Base-by-base conservation (phyloP, 2,113 vertebrate species). In the Gallinago media region DNA sequence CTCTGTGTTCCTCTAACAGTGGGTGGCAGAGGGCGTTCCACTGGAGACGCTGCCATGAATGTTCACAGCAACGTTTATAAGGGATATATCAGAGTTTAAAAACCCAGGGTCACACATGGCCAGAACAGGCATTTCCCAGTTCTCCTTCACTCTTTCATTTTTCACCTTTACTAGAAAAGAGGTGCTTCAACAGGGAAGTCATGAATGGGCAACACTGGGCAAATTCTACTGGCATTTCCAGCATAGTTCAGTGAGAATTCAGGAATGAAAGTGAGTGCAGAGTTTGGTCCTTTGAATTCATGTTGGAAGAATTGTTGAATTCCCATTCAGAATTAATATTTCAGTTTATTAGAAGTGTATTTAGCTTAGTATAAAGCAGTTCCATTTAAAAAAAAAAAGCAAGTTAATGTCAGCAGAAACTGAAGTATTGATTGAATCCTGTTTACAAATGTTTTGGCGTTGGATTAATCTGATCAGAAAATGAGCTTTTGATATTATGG, bases 381-480 rank as follows among this genome's bases (percentile, higher is more conserved):
- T 94, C 76, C 9, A 72, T 93, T 88, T 79, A 32, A 29, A 92
- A 93, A 93, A 90, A 93, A 90, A 40, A 1, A 36, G 36, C 15
- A 63, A 86, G 56, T 71, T 92, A 1, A 10, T 63, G 16, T 67
- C 32, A 74, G 40, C 21, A 81, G 71, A 88, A 92, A 74, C 15
- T 56, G 31, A 75, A 66, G 36, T 65, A 87, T 34, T 88, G 40
- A 76, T 66, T 66, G 47, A 95, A 72, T 78, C 49, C 40, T 76
- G 65, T 91, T 95, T 96, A 92, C 79, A 89, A 38, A 72, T 89
- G 12, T 84, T 87, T 88, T 81, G 46, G 34, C 58, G 61, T 40
- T 62, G 63, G 50, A 42, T 77, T 92, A 66, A 85, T 88, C 49
- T 73, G 78, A 49, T 12, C 83, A 94, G 34, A 78, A 85, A 56